Evolutionary conservation across 1,140 invertebrate genomes (phyloP), one percentile per base, ranked within the genome.

Genomic region (Zaprionus camerounensis): DNA sequence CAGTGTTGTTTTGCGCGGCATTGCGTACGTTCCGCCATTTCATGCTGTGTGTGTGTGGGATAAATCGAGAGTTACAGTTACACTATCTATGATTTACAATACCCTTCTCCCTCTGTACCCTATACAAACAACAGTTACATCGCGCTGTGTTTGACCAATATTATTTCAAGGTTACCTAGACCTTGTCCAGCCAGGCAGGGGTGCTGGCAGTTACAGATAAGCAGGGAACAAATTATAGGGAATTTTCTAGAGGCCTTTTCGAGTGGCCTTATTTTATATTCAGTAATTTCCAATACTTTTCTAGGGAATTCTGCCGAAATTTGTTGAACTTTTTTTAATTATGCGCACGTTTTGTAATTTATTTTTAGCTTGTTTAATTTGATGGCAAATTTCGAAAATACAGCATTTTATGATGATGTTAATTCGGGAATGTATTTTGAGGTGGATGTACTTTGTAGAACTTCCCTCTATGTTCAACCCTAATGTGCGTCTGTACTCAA

Each of bases 1-100:
- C 49, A 80, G 83, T 79, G 62, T 76, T 61, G 36, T 34, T 79
- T 80, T 31, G 62, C 69, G 76, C 73, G 75, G 22, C 66, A 64
- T 64, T 12, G 62, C 65, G 67, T 67, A 63, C 66, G 76, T 63
- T 80, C 62, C 46, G 62, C 62, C 63, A 46, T 36, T 31, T 46
- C 62, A 55, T 41, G 31, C 11, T 59, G 22, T 28, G 41, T 66
- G 17, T 11, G 31, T n/a, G 36, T 56, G 22, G 41, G 36, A 71
- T 49, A 57, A 57, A 58, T 38, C 71, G 46, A 66, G 46, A 66
- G 62, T 53, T 41, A 4, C 44, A 46, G 26, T 62, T 57, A 34
- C 65, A 55, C 77, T 73, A 73, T 64, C 77, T 78, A 73, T 67
- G 66, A 61, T 44, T 67, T 55, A 51, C 15, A 41, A 64, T 44